phyloP scores from a whole-genome alignment of 2,888 invertebrate species.

The Allophyes oxyacanthae region DNA sequence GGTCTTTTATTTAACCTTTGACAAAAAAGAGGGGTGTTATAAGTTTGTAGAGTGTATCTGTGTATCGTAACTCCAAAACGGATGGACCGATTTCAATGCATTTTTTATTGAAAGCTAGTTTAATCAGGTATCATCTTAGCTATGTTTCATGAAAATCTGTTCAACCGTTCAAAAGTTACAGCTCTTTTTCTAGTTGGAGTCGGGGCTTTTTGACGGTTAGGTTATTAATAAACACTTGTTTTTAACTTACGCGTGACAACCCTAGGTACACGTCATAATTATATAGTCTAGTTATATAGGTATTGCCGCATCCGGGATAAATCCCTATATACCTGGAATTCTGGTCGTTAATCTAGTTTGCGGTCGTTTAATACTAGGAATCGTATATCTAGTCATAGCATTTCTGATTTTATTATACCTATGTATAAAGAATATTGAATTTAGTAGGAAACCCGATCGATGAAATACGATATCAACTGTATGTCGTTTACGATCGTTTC shows the following conservation, averaged over 20 bases:
- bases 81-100: no score
- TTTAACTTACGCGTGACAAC: conserved; percentile 11
- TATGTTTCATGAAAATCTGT: no score
- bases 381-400: conserved; percentile 6
- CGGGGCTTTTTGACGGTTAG: no score
- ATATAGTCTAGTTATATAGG: conserved; percentile 27
- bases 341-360: conserved; percentile 33
- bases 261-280: conserved; percentile 26
- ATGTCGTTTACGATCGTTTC: conserved; percentile 1
- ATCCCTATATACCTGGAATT: conserved; percentile 36
- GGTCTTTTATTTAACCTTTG: no score
- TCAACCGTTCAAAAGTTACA: no score
- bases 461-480: background rate
- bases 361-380: conserved; percentile 30
- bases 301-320: conserved; percentile 33
- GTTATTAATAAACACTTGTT: no score
- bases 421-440: conserved; percentile 15
- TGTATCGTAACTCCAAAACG: no score
- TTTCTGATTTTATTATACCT: conserved; percentile 23
- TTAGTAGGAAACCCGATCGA: conserved; percentile 6
- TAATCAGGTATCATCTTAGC: no score
- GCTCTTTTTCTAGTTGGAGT: no score
- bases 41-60: no score
- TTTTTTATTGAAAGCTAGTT: no score
- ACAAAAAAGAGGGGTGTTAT: no score